Conservation (phyloP, 2,113 vertebrate species). For the Anoplopoma fimbria region DNA sequence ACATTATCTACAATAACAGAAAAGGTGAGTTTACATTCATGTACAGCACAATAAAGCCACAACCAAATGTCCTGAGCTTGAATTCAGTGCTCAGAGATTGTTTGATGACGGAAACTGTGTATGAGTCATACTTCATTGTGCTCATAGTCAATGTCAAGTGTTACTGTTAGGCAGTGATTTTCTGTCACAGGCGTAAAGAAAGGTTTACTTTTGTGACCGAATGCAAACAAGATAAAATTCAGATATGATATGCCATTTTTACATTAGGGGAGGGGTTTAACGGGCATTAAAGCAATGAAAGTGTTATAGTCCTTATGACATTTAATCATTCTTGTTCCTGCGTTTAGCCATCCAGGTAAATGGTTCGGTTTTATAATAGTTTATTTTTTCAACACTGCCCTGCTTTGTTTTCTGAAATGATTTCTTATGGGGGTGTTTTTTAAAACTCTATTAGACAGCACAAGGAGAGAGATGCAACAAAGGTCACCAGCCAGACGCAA, state of each 20-base stretch:
- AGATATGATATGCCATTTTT: neutral
- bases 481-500: neutral
- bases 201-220: neutral
- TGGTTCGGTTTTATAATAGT: neutral
- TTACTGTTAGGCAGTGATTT: neutral
- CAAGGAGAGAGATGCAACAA: neutral
- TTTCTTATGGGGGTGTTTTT: neutral
- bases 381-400: neutral
- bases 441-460: neutral
- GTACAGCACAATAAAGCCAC: neutral
- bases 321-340: neutral
- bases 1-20: neutral
- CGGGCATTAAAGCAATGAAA: too few species aligned
- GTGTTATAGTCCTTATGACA: neutral
- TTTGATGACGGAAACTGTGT: neutral
- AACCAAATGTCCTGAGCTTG: neutral
- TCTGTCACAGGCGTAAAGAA: neutral
- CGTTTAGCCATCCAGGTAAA: neutral
- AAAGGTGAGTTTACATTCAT: conserved; percentile 2
- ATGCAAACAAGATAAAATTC: neutral
- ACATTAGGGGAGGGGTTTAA: neutral
- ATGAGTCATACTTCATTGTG: neutral
- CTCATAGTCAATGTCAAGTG: neutral
- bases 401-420: neutral
- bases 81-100: neutral